These are phyloP conservation scores for Microplitis mediator DNA, from an alignment of 1,140 invertebrate species.

Conservation along the genomic window DNA sequence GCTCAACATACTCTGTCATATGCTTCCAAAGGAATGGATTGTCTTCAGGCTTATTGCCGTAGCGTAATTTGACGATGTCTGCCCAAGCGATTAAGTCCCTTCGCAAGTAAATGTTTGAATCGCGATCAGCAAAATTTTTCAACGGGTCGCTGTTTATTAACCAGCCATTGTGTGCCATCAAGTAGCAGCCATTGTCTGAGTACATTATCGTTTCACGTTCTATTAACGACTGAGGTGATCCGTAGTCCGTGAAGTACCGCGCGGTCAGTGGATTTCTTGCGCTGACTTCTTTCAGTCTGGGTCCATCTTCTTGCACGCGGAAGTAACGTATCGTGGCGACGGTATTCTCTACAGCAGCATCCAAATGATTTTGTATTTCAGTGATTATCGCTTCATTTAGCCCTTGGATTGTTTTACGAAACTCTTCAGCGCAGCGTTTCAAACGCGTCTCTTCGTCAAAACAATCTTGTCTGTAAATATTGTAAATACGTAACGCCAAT, in stretches of 20 bases:
- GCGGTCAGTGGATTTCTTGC: conserved; percentile 81
- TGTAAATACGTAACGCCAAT: conserved; percentile 79
- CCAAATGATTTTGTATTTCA: conserved; percentile 75
- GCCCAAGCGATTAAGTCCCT: conserved; percentile 97
- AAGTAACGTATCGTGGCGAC: conserved; percentile 83
- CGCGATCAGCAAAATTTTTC: conserved; percentile 89
- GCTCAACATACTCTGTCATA: conserved; percentile 90
- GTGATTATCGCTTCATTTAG: conserved; percentile 75
- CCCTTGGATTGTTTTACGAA: conserved; percentile 72
- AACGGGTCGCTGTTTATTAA: conserved; percentile 96
- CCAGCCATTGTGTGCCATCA: conserved; percentile 99
- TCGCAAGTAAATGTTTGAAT: conserved; percentile 86
- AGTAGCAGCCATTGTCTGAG: conserved; percentile 67
- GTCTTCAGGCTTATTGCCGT: conserved; percentile 86
- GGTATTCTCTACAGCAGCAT: conserved; percentile 83
- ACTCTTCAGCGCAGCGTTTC: conserved; percentile 73
- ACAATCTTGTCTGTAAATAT: conserved; percentile 74
- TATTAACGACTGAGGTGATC: conserved; percentile 60
- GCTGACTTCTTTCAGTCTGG: conserved; percentile 76
- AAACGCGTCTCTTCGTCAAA: conserved; percentile 82
- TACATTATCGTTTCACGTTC: conserved; percentile 80
- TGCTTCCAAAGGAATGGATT: conserved; percentile 93
- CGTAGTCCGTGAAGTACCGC: conserved; percentile 77
- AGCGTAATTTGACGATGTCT: conserved; percentile 95
- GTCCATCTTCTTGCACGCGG: conserved; percentile 82